Conservation (phyloP, 1,140 invertebrate genomes). For the Drosophila nikananu region DNA sequence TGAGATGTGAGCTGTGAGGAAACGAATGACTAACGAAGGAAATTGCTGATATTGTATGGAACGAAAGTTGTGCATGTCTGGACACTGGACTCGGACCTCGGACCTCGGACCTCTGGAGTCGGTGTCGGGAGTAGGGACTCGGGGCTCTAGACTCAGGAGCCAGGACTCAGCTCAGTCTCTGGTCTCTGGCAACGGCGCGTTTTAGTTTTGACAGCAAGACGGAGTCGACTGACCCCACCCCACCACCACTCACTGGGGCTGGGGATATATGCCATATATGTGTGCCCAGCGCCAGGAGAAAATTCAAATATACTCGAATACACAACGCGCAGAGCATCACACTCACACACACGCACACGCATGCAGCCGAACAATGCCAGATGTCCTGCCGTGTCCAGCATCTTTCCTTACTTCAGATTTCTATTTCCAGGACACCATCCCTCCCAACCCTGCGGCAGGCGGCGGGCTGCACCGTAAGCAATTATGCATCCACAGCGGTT, state of each 20-base stretch:
- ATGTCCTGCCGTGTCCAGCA: conserved; percentile 65
- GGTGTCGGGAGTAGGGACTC: conserved; percentile 9
- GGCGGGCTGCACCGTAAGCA: conserved; percentile 49
- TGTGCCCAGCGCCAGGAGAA: conserved; percentile 35
- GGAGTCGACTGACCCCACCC: conserved; percentile 45
- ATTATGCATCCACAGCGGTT: conserved; percentile 63
- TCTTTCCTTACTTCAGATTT: conserved; percentile 64
- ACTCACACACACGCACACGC: conserved; percentile 8
- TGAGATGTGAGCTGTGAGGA: conserved; percentile 66
- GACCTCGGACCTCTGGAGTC: not conserved
- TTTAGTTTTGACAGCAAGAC: conserved; percentile 76
- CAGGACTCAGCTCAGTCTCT: conserved; percentile 7
- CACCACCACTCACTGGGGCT: conserved; percentile 13
- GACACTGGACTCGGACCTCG: conserved; percentile 15
- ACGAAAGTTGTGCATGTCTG: conserved; percentile 79
- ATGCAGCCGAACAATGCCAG: conserved; percentile 49
- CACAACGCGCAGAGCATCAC: conserved; percentile 17
- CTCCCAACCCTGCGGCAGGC: conserved; percentile 16
- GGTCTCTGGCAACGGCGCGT: conserved; percentile 68
- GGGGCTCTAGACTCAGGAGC: not conserved
- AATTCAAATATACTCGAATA: conserved; percentile 59
- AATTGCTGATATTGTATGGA: conserved; percentile 84
- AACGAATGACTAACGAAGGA: conserved; percentile 84
- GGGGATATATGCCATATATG: conserved; percentile 38
- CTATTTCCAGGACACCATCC: conserved; percentile 41